Percentiles rank a stretch among this genome's conserved stretches.
phyloP scores from a whole-genome alignment of 2,888 invertebrate genomes.

The Eupithecia abbreviata region DNA sequence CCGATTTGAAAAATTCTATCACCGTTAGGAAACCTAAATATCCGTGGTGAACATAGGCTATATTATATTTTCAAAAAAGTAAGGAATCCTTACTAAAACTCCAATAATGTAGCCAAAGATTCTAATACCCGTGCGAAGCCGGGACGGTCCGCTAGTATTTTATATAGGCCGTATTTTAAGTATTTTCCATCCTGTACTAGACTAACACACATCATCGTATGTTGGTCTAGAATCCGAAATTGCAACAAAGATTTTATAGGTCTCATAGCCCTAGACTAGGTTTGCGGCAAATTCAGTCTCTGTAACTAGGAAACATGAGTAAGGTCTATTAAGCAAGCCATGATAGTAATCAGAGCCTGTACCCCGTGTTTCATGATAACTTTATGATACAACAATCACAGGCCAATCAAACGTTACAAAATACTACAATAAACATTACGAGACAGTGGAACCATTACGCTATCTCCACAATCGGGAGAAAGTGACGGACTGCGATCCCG shows the following conservation, averaged over 20 bases:
- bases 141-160: too few relatives aligned
- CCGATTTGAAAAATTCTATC: too few relatives aligned
- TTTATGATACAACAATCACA: constrained; percentile 21
- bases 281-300: not conserved
- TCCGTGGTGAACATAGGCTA: too few relatives aligned
- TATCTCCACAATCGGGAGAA: constrained; percentile 53
- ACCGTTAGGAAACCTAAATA: too few relatives aligned
- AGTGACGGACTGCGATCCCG: constrained; percentile 51
- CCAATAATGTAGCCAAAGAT: too few relatives aligned
- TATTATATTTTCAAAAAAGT: too few relatives aligned
- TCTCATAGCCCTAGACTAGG: not conserved
- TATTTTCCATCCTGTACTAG: too few relatives aligned
- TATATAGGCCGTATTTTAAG: too few relatives aligned
- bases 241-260: not conserved
- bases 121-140: too few relatives aligned
- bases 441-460: constrained; percentile 45
- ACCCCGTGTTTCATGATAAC: constrained; percentile 16
- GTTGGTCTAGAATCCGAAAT: not conserved
- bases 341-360: constrained; percentile 4
- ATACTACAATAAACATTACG: constrained; percentile 29
- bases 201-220: too few relatives aligned
- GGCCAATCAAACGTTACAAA: constrained; percentile 27
- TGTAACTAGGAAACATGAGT: constrained; percentile 3
- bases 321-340: constrained; percentile 7
- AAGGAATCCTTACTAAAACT: too few relatives aligned